Evolutionary conservation across 2,888 invertebrate genomes (phyloP).

Genomic region (Catonia carolina): DNA sequence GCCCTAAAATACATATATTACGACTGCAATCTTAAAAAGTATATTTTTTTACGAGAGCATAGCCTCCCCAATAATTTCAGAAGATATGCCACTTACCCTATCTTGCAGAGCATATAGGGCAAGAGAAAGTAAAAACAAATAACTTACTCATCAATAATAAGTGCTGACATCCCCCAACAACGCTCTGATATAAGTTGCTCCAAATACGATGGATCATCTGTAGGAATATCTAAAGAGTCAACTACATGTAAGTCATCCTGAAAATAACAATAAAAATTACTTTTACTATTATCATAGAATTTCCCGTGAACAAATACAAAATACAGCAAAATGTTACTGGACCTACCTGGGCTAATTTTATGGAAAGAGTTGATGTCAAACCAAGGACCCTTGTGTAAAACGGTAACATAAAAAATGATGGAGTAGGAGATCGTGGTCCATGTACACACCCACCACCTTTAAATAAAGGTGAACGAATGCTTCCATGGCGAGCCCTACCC

Average conservation of each 20-base stretch:
- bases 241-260: slow-evolving; percentile 92
- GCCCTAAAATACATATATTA: too few species aligned
- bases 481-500: slow-evolving; percentile 87
- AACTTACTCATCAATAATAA: slow-evolving; percentile 85
- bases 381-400: slow-evolving; percentile 69
- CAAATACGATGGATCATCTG: slow-evolving; percentile 69
- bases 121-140: too few species aligned
- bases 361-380: slow-evolving; percentile 72
- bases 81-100: too few species aligned
- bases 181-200: slow-evolving; percentile 72
- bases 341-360: slow-evolving; percentile 73
- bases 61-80: too few species aligned
- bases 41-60: too few species aligned
- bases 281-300: neutral
- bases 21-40: too few species aligned
- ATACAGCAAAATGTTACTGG: neutral
- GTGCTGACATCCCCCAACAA: slow-evolving; percentile 93
- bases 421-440: slow-evolving; percentile 85
- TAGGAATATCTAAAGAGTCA: slow-evolving; percentile 76
- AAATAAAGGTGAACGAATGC: slow-evolving; percentile 83
- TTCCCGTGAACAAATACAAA: neutral
- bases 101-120: too few species aligned
- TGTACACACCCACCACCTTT: slow-evolving; percentile 70
- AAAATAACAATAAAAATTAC: slow-evolving; percentile 19
- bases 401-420: slow-evolving; percentile 91